Base-by-base conservation (phyloP, 2,888 invertebrate species). In the Penaeus monodon region DNA sequence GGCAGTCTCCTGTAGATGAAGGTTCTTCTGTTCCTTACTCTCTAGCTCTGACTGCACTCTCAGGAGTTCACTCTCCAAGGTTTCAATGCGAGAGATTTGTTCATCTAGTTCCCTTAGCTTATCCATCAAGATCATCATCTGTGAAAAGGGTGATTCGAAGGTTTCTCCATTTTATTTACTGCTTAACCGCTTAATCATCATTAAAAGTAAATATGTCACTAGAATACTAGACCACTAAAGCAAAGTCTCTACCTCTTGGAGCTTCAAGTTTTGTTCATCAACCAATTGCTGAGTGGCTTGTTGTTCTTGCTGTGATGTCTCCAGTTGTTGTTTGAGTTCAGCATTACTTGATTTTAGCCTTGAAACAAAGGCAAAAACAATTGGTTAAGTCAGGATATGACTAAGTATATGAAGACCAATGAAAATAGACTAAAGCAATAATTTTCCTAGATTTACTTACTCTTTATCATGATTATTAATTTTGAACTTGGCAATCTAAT, bases 281-380 rank as follows among this genome's bases (percentile, higher is more conserved):
- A 73, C n/a, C 27, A 81, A 66, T 38, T 86, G 57, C n/a, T 86
- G 14, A 22, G 65, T 44, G 20, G 77, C 76, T 29, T 84, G 63
- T 38, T 78, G 77, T 33, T 66, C 44, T 20, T 4, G 22, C 24
- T 68, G 84, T 49, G 84, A 65, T 68, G n/a, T 68, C 68, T 84
- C 10, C 27, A 84, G 77, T 66, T 84, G 84, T 57, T 77, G n/a
- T 49, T 84, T 20, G 2, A 84, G 68, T 22, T 78, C 29, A 27
- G 24, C 63, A 8, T 22, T 33, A 27, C 44, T 49, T 44, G 66
- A 33, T 22, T 81, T 66, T 22, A n/a, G 24, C 68, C 81, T 81
- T 57, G 17, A 17, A 57, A 57, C 57, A 17, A 57, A 17, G 10
- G 57, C 17, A 57, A 57, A 57, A 57, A 57, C 14, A 57, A 57